Base-by-base conservation (phyloP, 2,888 invertebrate genomes). In the Catocala fraxini region DNA sequence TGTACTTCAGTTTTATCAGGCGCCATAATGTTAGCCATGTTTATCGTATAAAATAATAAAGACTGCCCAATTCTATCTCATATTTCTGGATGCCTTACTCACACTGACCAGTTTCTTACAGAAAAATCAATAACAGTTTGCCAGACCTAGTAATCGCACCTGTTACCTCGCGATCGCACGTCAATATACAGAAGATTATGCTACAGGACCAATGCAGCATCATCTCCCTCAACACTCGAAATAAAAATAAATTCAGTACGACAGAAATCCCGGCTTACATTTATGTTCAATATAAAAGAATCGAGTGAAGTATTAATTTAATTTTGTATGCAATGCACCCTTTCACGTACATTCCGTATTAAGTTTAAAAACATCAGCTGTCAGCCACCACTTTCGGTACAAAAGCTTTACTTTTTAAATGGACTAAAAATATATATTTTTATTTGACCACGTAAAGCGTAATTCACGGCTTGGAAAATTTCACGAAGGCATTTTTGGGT, bases 301-400 rank as follows among this genome's bases (percentile, higher is more conserved):
- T 48, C 6, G 3, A 47, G 10, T 2, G 33, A 34, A 54, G 34
- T 12, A 45, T 35, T 47, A 39, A 39, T 55, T 47, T 47, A 55
- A 46, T 60, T 51, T 55, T 56, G 42, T 46, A 25, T 61, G 12
- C 49, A 48, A 25, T 61, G 12, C 49, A 48, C 33, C 51, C 10
- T 61, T 56, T 56, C 41, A 46, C 43, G 13, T 46, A 39, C 25
- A 39, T 7, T 45, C n/a, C 45, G 39, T 47, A 56, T 49, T 35
- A 41, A 12, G 34, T 5, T 52, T 11, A 35, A 47, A 55, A 56
- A 51, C 12, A 51, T 52, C 51, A 61, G 43, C 47, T 61, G 51
- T 61, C 56, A 43, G 12, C 46, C 46, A 4, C 34, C 56, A 51
- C 11, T 4, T 4, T 33, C 7, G 35, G 35, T 33, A 55, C 12